Evolutionary conservation across 2,113 vertebrate species (phyloP).

Genomic region (Meriones unguiculatus): DNA sequence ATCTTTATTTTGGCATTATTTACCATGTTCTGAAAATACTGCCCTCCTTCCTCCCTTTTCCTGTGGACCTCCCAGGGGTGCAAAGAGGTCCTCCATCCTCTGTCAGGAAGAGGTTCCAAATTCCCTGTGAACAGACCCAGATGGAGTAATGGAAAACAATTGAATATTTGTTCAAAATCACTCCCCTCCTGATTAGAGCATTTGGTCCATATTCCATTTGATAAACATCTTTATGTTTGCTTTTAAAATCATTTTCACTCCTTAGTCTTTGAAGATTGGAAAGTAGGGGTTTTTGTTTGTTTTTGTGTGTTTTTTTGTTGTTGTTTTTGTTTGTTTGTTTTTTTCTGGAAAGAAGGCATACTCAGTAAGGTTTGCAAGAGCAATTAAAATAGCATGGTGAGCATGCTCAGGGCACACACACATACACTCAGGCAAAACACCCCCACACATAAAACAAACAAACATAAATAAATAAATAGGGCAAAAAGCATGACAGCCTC

Average conservation of each 20-base stretch:
- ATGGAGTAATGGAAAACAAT: constrained; percentile 11
- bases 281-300: not conserved
- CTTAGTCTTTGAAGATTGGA: constrained; percentile 43
- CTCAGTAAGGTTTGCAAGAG: constrained; percentile 30
- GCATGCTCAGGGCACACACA: not conserved
- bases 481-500: constrained; percentile 36
- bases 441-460: not conserved
- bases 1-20: constrained; percentile 41
- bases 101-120: constrained; percentile 42
- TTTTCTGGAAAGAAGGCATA: constrained; percentile 45
- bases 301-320: constrained; percentile 30
- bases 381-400: constrained; percentile 46
- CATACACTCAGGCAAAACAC: not conserved
- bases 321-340: constrained; percentile 23
- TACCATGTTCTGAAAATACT: not conserved
- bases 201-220: not conserved
- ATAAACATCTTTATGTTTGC: constrained; percentile 29
- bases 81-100: not conserved
- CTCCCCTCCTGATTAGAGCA: not conserved
- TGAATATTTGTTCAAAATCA: constrained; percentile 29
- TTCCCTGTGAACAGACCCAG: not conserved
- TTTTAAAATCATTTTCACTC: constrained; percentile 27
- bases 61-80: constrained; percentile 19
- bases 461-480: not conserved
- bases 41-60: not conserved